These are phyloP conservation scores for Acipenser transmontanus DNA, from an alignment of 2,797 vertebrate species.

Conservation along the genomic window DNA sequence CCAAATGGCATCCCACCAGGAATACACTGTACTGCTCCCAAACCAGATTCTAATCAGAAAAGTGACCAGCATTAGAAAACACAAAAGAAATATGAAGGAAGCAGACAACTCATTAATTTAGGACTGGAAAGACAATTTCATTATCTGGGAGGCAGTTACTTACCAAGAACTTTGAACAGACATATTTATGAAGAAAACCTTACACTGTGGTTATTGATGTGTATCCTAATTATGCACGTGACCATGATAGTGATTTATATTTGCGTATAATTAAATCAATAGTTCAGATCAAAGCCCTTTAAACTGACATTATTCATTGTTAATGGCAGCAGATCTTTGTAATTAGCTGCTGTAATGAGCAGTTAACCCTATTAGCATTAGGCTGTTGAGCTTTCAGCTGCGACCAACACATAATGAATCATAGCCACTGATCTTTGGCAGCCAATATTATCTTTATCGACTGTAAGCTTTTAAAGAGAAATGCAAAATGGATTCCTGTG, in stretches of 20 bases:
- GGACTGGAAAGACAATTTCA: not conserved
- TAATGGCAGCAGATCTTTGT: conserved; percentile 4
- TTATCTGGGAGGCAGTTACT: not conserved
- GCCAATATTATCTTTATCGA: too few relatives aligned
- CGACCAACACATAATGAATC: not conserved
- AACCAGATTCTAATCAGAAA: not conserved
- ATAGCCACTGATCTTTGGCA: too few relatives aligned
- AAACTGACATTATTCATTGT: conserved; percentile 6
- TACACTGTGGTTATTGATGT: conserved; percentile 1
- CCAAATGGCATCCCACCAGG: too few relatives aligned
- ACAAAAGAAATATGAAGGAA: not conserved
- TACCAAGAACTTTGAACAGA: not conserved
- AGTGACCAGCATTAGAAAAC: not conserved
- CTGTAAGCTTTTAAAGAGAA: too few relatives aligned
- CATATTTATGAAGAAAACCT: conserved; percentile 2
- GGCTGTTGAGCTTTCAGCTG: not conserved
- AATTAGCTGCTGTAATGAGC: conserved; percentile 4
- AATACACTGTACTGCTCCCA: too few relatives aligned
- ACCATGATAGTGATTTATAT: conserved; percentile 6
- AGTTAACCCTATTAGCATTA: conserved; percentile 7
- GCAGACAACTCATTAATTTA: not conserved
- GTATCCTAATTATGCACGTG: not conserved
- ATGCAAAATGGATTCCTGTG: too few relatives aligned
- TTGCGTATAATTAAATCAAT: conserved; percentile 5
- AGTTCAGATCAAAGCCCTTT: conserved; percentile 5